phyloP scores from a whole-genome alignment of 2,888 invertebrate genomes.

The Phoronis australis region DNA sequence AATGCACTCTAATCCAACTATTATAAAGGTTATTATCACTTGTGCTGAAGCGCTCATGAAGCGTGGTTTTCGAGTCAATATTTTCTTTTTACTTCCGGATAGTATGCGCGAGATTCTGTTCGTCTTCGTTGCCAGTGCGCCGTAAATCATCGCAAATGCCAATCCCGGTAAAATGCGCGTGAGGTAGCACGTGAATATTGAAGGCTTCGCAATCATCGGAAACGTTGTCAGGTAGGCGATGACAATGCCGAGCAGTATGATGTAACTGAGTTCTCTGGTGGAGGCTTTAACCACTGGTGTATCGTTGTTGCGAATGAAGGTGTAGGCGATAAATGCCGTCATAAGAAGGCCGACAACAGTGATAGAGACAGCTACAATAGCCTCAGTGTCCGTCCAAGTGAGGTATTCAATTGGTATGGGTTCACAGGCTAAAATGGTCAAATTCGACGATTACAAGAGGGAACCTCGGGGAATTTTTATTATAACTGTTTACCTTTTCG shows the following conservation, averaged over 20 bases:
- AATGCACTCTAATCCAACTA: constrained; percentile 81
- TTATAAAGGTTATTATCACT: constrained; percentile 73
- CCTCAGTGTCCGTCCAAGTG: constrained; percentile 62
- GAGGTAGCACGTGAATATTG: constrained; percentile 76
- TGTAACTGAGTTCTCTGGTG: constrained; percentile 70
- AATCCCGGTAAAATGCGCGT: constrained; percentile 89
- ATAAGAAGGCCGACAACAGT: constrained; percentile 79
- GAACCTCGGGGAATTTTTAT: not conserved
- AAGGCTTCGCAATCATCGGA: constrained; percentile 73
- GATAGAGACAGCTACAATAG: constrained; percentile 64
- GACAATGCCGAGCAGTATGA: constrained; percentile 63
- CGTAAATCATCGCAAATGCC: constrained; percentile 95
- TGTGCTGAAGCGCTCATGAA: constrained; percentile 64
- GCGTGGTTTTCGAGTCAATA: constrained; percentile 79
- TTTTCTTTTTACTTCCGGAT: constrained; percentile 92
- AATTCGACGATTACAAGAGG: not conserved
- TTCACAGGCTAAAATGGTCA: constrained; percentile 56
- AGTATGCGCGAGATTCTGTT: constrained; percentile 94
- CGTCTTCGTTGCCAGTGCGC: constrained; percentile 93
- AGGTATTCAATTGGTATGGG: constrained; percentile 62
- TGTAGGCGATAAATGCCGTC: constrained; percentile 69
- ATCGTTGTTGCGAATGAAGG: constrained; percentile 80
- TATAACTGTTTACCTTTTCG: too few relatives aligned
- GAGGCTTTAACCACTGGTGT: constrained; percentile 97
- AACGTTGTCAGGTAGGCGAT: constrained; percentile 65